Evolutionary conservation across 92 coral and sea anemone genomes (phyloP), one percentile per base, ranked within the genome.

Genomic region (Siderastrea radians): DNA sequence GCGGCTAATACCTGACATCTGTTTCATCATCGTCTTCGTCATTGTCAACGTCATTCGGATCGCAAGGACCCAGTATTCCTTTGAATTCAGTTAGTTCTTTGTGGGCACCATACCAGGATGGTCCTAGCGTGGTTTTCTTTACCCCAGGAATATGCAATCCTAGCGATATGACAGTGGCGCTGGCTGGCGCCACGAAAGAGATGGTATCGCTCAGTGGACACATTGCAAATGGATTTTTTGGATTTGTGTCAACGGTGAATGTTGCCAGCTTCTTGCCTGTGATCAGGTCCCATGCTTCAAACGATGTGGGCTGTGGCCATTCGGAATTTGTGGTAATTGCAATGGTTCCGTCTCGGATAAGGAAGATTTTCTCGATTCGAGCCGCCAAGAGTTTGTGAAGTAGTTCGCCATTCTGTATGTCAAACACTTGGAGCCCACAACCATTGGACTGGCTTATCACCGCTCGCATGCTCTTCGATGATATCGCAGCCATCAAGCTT

Each of bases 1-100:
- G 50, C 5, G 15, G 3, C 45, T 73, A 73, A 0, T 50, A 72
- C 55, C 60, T 65, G 15, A 62, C 61, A 15, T 51, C 13, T 15
- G 82, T 7, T 10, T 85, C 83, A 60, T 82, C 92, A 55, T 95
- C 98, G 52, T 91, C 90, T 78, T 91, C 80, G 89, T 95, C 98
- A n/a, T 89, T 83, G 78, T 95, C 98, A 77, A 79, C n/a, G 13
- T 91, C 91, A 26, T 92, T 89, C 51, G 83, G 74, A 52, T 84
- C 80, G 61, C 87, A 84, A 15, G 81, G 65, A 49, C 51, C 87
- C 79, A 4, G 0, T 17, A 84, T 61, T 84, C 87, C 87, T 49
- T 84, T 61, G 43, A 84, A 84, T 52, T 84, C 87, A 51, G 54
- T 74, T 13, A 61, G 68, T 54, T 73, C 87, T 74, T 72, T 50